A percentile compares a stretch with the other conserved stretches of the same genome.
Evolutionary conservation across 2,113 vertebrate species (phyloP).

Genomic region (Phalacrocorax brasilianus): DNA sequence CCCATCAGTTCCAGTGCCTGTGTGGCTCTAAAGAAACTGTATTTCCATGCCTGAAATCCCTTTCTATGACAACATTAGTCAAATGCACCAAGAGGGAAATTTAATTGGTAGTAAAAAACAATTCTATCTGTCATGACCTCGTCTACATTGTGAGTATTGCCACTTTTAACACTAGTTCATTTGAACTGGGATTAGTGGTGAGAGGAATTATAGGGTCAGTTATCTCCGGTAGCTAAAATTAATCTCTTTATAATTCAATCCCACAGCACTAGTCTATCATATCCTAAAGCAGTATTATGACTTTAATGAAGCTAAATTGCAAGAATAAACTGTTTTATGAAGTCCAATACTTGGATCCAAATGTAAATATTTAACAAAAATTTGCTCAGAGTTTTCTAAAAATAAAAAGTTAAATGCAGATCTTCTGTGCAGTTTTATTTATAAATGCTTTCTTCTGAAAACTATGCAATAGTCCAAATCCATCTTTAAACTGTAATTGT

Average conservation of each 20-base stretch:
- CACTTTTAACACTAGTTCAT: slow-evolving; percentile 45
- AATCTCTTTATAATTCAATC: slow-evolving; percentile 61
- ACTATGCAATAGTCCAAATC: not conserved
- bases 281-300: slow-evolving; percentile 37
- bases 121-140: slow-evolving; percentile 48
- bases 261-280: slow-evolving; percentile 15
- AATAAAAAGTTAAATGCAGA: not conserved
- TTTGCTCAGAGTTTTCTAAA: not conserved
- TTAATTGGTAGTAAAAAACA: slow-evolving; percentile 50
- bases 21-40: not conserved
- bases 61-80: slow-evolving; percentile 27
- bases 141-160: slow-evolving; percentile 34
- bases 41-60: slow-evolving; percentile 30
- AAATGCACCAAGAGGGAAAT: slow-evolving; percentile 44
- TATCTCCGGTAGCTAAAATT: slow-evolving; percentile 38
- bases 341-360: not conserved
- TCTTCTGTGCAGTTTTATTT: not conserved
- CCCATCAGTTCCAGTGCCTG: not conserved
- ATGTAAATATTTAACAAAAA: slow-evolving; percentile 36
- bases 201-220: slow-evolving; percentile 60
- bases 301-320: slow-evolving; percentile 45
- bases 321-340: slow-evolving; percentile 56
- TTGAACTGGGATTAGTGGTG: slow-evolving; percentile 55
- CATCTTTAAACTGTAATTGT: not conserved
- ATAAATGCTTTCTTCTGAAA: not conserved